Evolutionary conservation across 2,888 invertebrate genomes (phyloP).

Genomic region (Meiosimyza platycephala): DNA sequence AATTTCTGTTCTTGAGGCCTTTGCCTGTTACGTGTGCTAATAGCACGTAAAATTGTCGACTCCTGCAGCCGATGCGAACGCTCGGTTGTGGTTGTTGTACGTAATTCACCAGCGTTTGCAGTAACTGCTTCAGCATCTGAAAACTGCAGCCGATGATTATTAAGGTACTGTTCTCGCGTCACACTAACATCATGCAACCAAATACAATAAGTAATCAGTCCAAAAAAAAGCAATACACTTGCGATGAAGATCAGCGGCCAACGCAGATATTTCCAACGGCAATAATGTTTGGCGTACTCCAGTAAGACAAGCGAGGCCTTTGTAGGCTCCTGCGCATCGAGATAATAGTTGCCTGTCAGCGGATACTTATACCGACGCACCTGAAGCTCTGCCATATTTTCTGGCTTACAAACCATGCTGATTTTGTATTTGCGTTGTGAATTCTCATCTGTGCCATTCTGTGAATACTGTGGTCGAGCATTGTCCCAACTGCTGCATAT

Average conservation of each 20-base stretch:
- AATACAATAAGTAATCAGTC: slow-evolving; percentile 60
- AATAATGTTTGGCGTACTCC: slow-evolving; percentile 53
- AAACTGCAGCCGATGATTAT: slow-evolving; percentile 43
- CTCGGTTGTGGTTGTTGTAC: slow-evolving; percentile 35
- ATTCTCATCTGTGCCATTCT: slow-evolving; percentile 28
- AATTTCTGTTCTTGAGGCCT: slow-evolving; percentile 44
- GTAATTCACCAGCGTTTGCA: slow-evolving; percentile 33
- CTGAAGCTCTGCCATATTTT: slow-evolving; percentile 59
- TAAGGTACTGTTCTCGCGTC: slow-evolving; percentile 54
- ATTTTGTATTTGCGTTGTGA: slow-evolving; percentile 56
- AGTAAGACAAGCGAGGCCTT: slow-evolving; percentile 51
- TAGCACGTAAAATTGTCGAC: slow-evolving; percentile 54
- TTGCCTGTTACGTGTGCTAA: slow-evolving; percentile 39
- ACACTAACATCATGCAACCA: slow-evolving; percentile 62
- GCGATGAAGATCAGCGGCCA: slow-evolving; percentile 60
- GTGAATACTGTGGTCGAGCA: slow-evolving; percentile 23
- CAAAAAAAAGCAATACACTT: slow-evolving; percentile 59
- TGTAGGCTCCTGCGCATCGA: slow-evolving; percentile 51
- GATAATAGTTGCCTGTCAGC: slow-evolving; percentile 58
- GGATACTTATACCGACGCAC: slow-evolving; percentile 62
- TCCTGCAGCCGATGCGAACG: slow-evolving; percentile 45
- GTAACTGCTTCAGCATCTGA: slow-evolving; percentile 10
- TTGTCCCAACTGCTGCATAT: slow-evolving; percentile 22
- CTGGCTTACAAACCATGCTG: slow-evolving; percentile 54
- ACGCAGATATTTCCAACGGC: slow-evolving; percentile 59